Conservation (phyloP, 2,113 vertebrate species). For the Neotragus moschatus region DNA sequence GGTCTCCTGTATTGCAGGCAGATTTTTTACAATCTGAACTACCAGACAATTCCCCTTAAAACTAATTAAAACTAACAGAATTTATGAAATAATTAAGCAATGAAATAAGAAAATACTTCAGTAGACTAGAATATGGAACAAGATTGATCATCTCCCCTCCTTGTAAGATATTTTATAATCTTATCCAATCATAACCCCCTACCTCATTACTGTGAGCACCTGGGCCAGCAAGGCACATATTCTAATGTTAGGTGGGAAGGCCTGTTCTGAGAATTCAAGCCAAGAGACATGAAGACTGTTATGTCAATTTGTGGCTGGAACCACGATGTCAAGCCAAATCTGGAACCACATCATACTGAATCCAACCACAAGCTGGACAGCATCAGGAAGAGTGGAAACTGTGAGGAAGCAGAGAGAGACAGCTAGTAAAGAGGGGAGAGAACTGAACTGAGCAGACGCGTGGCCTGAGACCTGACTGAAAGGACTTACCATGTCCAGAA, state of each 20-base stretch:
- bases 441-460: not conserved
- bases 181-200: not conserved
- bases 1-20: not conserved
- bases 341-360: not conserved
- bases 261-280: not conserved
- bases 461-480: not conserved
- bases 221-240: not conserved
- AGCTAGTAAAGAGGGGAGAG: not conserved
- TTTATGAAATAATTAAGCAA: not conserved
- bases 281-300: not conserved
- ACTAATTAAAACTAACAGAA: not conserved
- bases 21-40: not conserved
- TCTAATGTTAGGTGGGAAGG: not conserved
- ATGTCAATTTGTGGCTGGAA: not conserved
- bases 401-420: not conserved
- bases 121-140: not conserved
- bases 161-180: not conserved
- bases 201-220: not conserved
- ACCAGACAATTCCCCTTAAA: not conserved
- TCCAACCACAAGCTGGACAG: not conserved
- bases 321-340: not conserved
- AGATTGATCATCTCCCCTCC: not conserved
- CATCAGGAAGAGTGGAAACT: not conserved
- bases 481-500: not conserved
- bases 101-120: not conserved